These are phyloP conservation scores for Phalacrocorax brasilianus DNA, from an alignment of 2,113 vertebrate genomes.

Conservation along the genomic window DNA sequence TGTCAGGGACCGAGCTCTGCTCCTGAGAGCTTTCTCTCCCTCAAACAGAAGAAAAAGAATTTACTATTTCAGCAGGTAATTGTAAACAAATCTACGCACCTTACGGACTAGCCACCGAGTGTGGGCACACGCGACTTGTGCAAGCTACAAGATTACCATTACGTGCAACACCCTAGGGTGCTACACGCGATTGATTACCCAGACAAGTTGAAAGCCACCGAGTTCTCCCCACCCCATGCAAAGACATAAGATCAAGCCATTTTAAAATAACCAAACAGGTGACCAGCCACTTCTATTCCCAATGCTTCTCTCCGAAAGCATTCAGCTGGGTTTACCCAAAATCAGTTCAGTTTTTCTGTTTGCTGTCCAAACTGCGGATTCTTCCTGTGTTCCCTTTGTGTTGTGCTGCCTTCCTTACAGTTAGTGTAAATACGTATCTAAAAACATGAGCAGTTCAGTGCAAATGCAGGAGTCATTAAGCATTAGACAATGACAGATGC, in stretches of 20 bases:
- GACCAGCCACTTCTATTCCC: background rate
- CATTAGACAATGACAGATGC: accelerated
- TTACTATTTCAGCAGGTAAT: background rate
- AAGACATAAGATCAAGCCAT: background rate
- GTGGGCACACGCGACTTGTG: accelerated
- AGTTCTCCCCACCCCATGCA: background rate
- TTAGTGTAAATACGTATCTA: background rate
- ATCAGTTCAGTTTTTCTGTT: background rate
- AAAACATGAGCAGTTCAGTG: background rate
- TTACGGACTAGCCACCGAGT: accelerated
- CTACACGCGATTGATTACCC: background rate
- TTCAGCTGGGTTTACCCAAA: background rate
- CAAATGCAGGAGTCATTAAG: background rate
- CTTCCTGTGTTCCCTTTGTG: background rate
- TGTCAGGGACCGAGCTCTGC: background rate
- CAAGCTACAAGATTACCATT: background rate
- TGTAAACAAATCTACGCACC: background rate
- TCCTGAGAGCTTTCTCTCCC: background rate
- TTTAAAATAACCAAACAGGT: background rate
- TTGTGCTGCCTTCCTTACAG: background rate
- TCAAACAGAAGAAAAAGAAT: background rate
- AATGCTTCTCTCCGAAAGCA: background rate
- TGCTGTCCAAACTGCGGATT: background rate
- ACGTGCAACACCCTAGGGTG: no score
- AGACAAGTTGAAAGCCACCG: accelerated